Base-by-base conservation (phyloP, 2,888 invertebrate genomes). In the Lasioglossum morio region DNA sequence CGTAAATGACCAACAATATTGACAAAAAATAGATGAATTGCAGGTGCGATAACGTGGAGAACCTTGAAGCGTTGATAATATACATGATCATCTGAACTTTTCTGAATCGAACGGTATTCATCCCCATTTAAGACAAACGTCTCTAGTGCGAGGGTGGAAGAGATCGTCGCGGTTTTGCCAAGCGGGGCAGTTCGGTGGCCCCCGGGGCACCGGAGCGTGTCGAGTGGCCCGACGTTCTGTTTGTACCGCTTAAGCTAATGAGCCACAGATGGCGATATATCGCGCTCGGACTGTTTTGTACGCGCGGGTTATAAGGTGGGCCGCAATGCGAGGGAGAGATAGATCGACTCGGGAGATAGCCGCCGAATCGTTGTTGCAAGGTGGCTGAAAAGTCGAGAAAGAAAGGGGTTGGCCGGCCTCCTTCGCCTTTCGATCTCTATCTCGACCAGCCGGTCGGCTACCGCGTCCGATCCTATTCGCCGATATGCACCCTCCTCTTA, bases 191-290 rank as follows among this genome's bases (percentile, higher is more conserved):
- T 16, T 8, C 30, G 63, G 30, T 63, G 63, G 63, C 63, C 30
- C 63, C 16, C 48, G 72, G 66, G 34, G 79, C 84, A 84, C 74
- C 87, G 90, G 81, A 84, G 85, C 88, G 85, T 88, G 87, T 88
- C 84, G 90, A 84, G 91, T 87, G 88, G 87, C 79, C 90, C 89
- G 83, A 88, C 66, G 57, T 75, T 88, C 92, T 92, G 92, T 93
- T 94, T 94, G 94, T 94, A 94, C 91, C 94, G 94, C 93, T 94
- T 94, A 94, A 93, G 93, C 94, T 94, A 94, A 94, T 94, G 94
- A 94, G 94, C 91, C 92, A 93, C 94, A 94, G 93, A 94, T 94
- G 94, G 91, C 84, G 89, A 93, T 92, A 92, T 92, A 91, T 91
- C 89, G 90, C 87, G 53, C 40, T 34, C 57, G 81, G 37, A 4